Conservation (phyloP, 30 jellyfish, hydroid and myxozoan genomes). For the Catostylus mosaicus region DNA sequence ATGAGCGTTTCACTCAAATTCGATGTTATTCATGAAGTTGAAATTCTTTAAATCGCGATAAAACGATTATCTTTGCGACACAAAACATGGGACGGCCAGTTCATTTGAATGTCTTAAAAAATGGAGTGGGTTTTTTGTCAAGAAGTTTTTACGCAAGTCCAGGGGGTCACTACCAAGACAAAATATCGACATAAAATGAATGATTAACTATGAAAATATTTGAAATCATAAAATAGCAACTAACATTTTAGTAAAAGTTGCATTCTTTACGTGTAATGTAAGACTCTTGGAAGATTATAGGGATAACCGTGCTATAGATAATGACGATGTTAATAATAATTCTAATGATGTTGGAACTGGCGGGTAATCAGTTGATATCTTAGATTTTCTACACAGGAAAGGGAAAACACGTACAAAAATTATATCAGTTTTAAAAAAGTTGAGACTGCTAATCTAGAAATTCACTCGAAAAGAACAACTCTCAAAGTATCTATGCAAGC, state of each 20-base stretch:
- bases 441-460: too few relatives aligned
- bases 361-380: not conserved
- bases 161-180: slow-evolving; percentile 2
- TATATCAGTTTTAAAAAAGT: too few relatives aligned
- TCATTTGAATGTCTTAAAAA: not conserved
- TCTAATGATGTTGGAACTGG: not conserved
- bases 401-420: too few relatives aligned
- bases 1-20: not conserved
- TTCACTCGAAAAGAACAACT: too few relatives aligned
- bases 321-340: not conserved
- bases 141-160: not conserved
- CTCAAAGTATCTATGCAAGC: too few relatives aligned
- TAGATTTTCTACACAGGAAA: not conserved
- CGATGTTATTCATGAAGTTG: not conserved
- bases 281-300: too few relatives aligned
- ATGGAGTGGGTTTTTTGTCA: not conserved
- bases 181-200: not conserved
- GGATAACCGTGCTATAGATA: not conserved
- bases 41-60: not conserved
- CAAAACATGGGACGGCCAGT: not conserved
- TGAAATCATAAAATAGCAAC: not conserved
- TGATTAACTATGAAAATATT: not conserved
- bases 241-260: not conserved
- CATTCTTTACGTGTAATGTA: too few relatives aligned
- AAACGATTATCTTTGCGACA: not conserved